phyloP scores from a whole-genome alignment of 2,113 vertebrate species.

The Jacana jacana region DNA sequence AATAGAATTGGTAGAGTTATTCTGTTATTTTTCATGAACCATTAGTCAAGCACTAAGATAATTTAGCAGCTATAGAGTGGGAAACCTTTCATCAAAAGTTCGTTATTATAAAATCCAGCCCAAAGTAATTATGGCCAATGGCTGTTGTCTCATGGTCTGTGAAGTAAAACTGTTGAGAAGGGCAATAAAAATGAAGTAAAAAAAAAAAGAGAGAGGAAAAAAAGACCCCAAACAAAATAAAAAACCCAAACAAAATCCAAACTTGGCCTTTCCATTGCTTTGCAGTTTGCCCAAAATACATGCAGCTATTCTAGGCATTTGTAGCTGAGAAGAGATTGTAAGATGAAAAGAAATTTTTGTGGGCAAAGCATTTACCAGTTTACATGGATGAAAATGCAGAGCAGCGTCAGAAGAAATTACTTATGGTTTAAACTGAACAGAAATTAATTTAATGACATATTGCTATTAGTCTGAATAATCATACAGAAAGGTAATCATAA shows the following conservation, averaged over 20 bases:
- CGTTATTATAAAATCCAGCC: not conserved
- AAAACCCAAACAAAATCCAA: too few species aligned
- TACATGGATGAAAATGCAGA: not conserved
- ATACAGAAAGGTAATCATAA: not conserved
- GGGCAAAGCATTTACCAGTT: not conserved
- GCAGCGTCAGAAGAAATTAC: not conserved
- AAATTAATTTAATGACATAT: not conserved
- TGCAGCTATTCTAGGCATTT: not conserved
- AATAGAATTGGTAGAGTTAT: not conserved
- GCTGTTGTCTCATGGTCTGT: not conserved
- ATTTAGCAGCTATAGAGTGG: not conserved
- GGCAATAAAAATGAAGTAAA: not conserved
- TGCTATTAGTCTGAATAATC: not conserved
- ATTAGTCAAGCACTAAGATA: not conserved
- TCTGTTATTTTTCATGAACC: not conserved
- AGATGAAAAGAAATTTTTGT: not conserved
- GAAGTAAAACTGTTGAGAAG: not conserved
- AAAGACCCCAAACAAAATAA: too few species aligned
- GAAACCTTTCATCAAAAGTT: not conserved
- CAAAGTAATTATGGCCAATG: not conserved
- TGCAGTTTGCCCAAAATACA: not conserved
- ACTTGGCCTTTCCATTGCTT: not conserved
- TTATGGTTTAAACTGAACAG: not conserved
- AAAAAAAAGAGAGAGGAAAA: fast-evolving
- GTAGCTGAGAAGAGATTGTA: not conserved